Evolutionary conservation across 2,113 vertebrate genomes (phyloP), one percentile per base, ranked within the genome.

Genomic region (Cnemophilus loriae): DNA sequence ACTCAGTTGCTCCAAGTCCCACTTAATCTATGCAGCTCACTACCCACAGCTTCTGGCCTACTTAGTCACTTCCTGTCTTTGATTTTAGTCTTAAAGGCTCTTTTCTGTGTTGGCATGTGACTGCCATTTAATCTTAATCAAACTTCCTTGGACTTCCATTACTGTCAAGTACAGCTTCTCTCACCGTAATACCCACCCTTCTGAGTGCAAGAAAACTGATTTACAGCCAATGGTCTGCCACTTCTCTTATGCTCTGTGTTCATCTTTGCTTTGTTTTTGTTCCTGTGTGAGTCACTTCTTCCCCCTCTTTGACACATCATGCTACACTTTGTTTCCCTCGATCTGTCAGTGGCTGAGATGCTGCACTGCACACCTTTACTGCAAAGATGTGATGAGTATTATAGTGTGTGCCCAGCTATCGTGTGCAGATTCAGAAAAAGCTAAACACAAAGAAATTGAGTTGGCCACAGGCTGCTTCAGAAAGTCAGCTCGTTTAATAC

Each of bases 41-140:
- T 94, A 50, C 83, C 41, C 85, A 12, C 76, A 92, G 80, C 75
- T 88, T 83, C 84, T 96, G 89, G 74, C 87, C 86, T 81, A 69
- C 69, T 96, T 93, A 96, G 80, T 95, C 90, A 90, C 77, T 97
- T 96, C 96, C 93, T 78, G 73, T 84, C 85, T 87, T 92, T 96
- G 84, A 93, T 95, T 96, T 92, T 95, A 2, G 6, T 71, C 79
- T 60, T 84, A 71, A 87, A 89, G 69, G 37, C 46, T 92, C 76
- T 89, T 84, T 88, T 90, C 90, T 75, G 0, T 60, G 21, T 82
- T 84, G 90, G 79, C 83, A 30, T 73, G 70, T 84, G 80, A 56
- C 74, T 90, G 93, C 77, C 60, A 42, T 86, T 95, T 96, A 96
- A 96, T 95, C 92, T 77, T 92, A 96, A 61, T 87, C 76, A 95